These are phyloP conservation scores for Catharus fuscescens DNA, from an alignment of 2,113 vertebrate genomes.

Conservation along the genomic window DNA sequence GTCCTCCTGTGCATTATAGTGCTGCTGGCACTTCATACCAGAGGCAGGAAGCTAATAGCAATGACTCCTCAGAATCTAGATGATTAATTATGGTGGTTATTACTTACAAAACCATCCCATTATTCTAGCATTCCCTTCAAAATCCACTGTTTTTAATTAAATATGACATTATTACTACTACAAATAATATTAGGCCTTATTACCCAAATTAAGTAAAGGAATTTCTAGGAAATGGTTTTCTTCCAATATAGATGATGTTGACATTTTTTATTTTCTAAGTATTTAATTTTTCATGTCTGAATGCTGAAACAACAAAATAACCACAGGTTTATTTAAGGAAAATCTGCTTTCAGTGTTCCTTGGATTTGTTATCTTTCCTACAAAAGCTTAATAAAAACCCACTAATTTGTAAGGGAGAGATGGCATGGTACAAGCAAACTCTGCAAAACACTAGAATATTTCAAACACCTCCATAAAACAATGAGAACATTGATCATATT, in stretches of 20 bases:
- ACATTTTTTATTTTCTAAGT: not conserved
- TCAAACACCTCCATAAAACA: not conserved
- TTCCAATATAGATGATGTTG: not conserved
- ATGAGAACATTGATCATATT: not conserved
- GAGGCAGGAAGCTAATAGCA: not conserved
- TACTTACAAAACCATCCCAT: not conserved
- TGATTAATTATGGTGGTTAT: not conserved
- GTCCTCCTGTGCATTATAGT: not conserved
- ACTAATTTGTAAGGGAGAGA: not conserved
- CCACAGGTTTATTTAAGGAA: not conserved
- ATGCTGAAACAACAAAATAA: constrained; percentile 11
- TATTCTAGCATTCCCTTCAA: not conserved
- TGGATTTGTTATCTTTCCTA: not conserved
- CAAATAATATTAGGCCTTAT: not conserved
- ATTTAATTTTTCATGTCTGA: not conserved
- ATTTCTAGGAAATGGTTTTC: not conserved
- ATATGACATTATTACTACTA: not conserved
- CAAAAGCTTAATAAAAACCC: not conserved
- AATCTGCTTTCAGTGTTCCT: not conserved
- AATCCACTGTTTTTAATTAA: not conserved
- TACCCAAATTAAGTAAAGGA: not conserved
- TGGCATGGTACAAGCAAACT: not conserved
- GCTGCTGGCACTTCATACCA: not conserved
- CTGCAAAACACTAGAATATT: not conserved
- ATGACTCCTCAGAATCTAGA: not conserved